These are phyloP conservation scores for Orthosia incerta DNA, from an alignment of 2,888 invertebrate genomes.

Conservation along the genomic window DNA sequence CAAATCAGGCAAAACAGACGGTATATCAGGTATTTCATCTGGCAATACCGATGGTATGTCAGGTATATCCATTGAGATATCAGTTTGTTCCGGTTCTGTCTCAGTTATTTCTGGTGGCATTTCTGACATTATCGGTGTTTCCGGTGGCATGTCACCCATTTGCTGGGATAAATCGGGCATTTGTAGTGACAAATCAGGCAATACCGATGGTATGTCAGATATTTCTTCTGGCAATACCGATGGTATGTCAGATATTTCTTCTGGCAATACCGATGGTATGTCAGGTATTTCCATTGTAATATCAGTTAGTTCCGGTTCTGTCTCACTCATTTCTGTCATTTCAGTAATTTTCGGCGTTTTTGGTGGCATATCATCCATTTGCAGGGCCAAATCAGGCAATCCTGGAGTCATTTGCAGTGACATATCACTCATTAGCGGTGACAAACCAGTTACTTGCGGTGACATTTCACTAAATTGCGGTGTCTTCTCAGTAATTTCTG, in stretches of 20 bases:
- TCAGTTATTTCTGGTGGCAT: neutral
- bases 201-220: neutral
- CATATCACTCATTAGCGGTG: neutral
- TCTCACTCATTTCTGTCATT: too few relatives aligned
- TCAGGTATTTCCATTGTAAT: neutral
- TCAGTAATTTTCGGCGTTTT: too few relatives aligned
- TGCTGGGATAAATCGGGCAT: neutral
- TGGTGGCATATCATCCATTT: too few relatives aligned
- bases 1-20: neutral
- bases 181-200: neutral
- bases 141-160: neutral
- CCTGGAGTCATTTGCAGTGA: neutral
- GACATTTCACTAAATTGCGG: neutral
- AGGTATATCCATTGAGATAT: neutral
- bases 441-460: neutral
- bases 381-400: too few relatives aligned
- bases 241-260: neutral
- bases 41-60: neutral
- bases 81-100: neutral
- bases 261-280: neutral
- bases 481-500: neutral
- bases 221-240: neutral
- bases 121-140: neutral
- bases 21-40: neutral
- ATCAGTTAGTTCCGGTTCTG: neutral